phyloP scores from a whole-genome alignment of 92 coral and sea anemone species.

The Paragorgia papillata region DNA sequence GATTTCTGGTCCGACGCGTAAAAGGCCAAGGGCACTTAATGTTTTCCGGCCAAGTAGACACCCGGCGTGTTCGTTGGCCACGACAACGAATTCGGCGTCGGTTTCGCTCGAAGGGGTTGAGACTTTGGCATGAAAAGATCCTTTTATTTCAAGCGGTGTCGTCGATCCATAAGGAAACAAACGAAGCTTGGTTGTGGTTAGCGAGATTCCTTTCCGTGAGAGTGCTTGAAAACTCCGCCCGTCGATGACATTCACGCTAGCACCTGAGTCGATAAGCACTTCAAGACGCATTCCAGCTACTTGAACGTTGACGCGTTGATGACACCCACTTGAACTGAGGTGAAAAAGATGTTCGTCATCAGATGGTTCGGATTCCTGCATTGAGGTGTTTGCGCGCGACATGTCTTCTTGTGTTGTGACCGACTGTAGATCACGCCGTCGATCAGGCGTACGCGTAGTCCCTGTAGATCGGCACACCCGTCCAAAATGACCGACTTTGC shows the following conservation, averaged over 20 bases:
- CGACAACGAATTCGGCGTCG: too few species aligned
- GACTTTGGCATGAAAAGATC: too few species aligned
- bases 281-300: constrained; percentile 24
- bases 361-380: not conserved
- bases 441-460: too few species aligned
- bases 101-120: too few species aligned
- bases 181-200: too few species aligned
- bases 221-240: not conserved
- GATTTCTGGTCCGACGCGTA: too few species aligned
- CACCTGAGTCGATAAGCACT: constrained; percentile 39
- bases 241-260: constrained; percentile 37
- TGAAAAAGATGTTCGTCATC: constrained; percentile 24
- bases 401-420: too few species aligned
- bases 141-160: constrained; percentile 5
- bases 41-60: too few species aligned
- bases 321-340: constrained; percentile 2
- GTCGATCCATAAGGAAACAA: constrained; percentile 29
- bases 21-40: too few species aligned
- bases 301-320: constrained; percentile 13
- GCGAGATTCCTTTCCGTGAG: too few species aligned
- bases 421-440: too few species aligned
- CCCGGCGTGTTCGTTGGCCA: too few species aligned
- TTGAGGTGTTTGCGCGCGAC: not conserved
- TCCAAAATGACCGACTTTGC: constrained; percentile 29
- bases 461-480: not conserved